Base-by-base conservation (phyloP, 2,113 vertebrate genomes). In the Monopterus albus region DNA sequence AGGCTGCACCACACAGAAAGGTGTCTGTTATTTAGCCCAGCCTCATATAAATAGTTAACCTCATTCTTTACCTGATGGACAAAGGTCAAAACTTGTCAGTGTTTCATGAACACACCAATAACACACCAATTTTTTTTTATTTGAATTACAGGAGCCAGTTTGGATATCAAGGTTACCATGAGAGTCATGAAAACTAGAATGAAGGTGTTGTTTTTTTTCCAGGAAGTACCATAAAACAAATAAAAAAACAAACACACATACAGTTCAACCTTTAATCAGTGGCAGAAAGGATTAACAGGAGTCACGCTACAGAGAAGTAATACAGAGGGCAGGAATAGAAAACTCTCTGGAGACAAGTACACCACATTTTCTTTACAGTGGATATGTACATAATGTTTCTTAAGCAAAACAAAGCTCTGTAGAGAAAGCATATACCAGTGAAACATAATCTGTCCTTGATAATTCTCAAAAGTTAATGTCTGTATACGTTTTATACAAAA, bases 401-500 rank as follows among this genome's bases (percentile, higher is more conserved):
- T 92, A 92, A 94, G 94, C 92, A 93, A 95, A 93, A 91, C 65
- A 83, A 84, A 80, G 49, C 51, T 51, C 40, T 56, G 17, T 89
- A 92, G 93, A 95, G 81, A 96, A 96, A 95, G 94, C 92, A 94
- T 94, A 94, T 90, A 94, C 92, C 88, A 92, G 92, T 95, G 93
- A 94, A 95, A 94, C 91, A 94, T 91, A 82, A 94, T 95, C 92
- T 93, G 92, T 93, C 94, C 95, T 90, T 91, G 79, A 94, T 88
- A 94, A 91, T 94, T 93, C 81, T 93, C 75, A 80, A 94, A 91
- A 92, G 92, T 86, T 88, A 87, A 87, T 91, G 89, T 92, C 89
- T 91, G 91, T 93, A 95, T 92, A 91, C 94, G 95, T 95, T 95
- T 95, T 95, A 96, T 96, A 96, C 93, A 97, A 98, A 97, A 97